phyloP scores from a whole-genome alignment of 2,888 invertebrate species.

The Plagiodera versicolora region DNA sequence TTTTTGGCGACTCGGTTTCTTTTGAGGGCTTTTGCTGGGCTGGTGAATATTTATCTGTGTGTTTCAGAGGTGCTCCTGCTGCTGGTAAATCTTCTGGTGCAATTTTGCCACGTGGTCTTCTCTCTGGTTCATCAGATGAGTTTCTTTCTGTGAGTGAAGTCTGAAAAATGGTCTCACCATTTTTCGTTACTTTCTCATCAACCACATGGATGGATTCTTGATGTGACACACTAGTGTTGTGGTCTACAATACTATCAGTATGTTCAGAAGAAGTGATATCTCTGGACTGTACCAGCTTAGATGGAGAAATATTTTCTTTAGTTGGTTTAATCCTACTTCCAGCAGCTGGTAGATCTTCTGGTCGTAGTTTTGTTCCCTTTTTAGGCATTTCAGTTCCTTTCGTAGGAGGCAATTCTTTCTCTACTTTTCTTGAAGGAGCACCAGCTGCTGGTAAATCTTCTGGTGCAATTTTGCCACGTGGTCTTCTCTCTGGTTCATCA shows the following conservation, averaged over 20 bases:
- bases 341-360: slow-evolving; percentile 27
- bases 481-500: slow-evolving; percentile 2
- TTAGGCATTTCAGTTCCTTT: slow-evolving; percentile 6
- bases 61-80: slow-evolving; percentile 15
- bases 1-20: slow-evolving; percentile 23
- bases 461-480: slow-evolving; percentile 5
- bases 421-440: slow-evolving; percentile 14
- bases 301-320: slow-evolving; percentile 13
- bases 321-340: slow-evolving; percentile 25
- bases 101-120: background rate
- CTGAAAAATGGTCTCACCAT: background rate
- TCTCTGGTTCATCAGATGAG: background rate
- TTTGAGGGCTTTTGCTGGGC: background rate
- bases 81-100: slow-evolving; percentile 22
- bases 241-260: slow-evolving; percentile 32
- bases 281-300: background rate
- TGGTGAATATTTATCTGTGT: slow-evolving; percentile 13
- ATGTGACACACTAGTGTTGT: slow-evolving; percentile 30
- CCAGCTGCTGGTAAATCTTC: slow-evolving; percentile 23
- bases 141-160: background rate
- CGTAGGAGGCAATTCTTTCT: background rate
- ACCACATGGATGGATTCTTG: slow-evolving; percentile 17
- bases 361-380: slow-evolving; percentile 8
- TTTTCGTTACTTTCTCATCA: slow-evolving; percentile 18
- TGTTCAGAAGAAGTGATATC: background rate